A percentile compares a stretch with the other conserved stretches of the same genome.
phyloP scores from a whole-genome alignment of 2,113 vertebrate genomes.

The Oreochromis niloticus region DNA sequence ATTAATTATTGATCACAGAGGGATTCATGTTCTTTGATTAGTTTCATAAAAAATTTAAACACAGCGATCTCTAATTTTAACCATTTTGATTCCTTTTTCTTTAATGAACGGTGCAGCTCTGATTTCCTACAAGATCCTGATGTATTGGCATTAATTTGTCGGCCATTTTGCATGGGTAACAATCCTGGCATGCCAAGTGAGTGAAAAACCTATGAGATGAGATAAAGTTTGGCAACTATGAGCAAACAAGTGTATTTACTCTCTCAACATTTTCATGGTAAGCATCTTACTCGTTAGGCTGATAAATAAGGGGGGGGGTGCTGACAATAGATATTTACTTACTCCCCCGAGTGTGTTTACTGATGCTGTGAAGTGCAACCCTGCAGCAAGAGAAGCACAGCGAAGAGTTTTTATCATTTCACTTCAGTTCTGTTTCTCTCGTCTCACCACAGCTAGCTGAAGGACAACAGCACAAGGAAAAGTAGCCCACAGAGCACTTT shows the following conservation, averaged over 20 bases:
- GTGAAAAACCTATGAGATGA: background rate
- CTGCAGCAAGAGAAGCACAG: background rate
- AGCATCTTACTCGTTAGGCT: background rate
- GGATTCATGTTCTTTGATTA: background rate
- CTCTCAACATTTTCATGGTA: background rate
- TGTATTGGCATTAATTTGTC: background rate
- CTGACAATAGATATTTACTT: background rate
- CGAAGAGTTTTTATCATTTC: background rate
- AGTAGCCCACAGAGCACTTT: background rate
- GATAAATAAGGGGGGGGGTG: too few relatives aligned
- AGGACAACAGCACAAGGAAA: background rate
- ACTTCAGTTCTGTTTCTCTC: rapidly evolving
- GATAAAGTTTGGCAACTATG: rapidly evolving
- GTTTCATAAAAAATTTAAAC: background rate
- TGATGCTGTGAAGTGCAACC: background rate
- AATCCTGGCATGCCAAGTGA: background rate
- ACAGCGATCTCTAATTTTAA: background rate
- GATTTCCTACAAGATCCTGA: background rate
- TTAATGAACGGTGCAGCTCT: rapidly evolving
- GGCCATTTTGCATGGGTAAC: rapidly evolving
- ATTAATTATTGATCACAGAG: background rate
- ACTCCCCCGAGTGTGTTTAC: background rate
- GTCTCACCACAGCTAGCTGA: background rate
- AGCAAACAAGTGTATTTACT: background rate
- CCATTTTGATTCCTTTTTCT: background rate